Percentiles rank a stretch among this genome's conserved stretches.
phyloP scores from a whole-genome alignment of 2,113 vertebrate genomes.

The Mastomys natalensis region DNA sequence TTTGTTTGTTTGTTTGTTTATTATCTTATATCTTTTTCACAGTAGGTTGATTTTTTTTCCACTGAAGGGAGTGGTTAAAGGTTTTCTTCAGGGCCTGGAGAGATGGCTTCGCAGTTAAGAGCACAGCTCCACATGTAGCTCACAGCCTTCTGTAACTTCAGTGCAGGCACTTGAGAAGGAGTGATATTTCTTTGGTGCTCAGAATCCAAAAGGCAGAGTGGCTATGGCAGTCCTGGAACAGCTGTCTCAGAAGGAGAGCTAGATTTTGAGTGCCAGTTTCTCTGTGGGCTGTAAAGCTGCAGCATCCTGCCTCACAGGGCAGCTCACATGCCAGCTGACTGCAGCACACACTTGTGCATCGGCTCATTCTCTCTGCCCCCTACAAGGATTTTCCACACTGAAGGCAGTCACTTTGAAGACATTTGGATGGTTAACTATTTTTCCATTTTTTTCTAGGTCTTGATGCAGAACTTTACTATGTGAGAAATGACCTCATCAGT shows the following conservation, averaged over 20 bases:
- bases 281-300: not conserved
- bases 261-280: not conserved
- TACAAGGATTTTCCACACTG: not conserved
- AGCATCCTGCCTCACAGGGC: not conserved
- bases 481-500: constrained; percentile 96
- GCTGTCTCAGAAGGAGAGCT: not conserved
- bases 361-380: not conserved
- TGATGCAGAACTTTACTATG: constrained; percentile 97
- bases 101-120: not conserved
- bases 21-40: constrained; percentile 20
- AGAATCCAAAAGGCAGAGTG: not conserved
- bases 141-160: not conserved
- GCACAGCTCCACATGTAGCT: not conserved
- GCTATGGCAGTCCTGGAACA: not conserved
- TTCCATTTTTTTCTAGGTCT: constrained; percentile 87
- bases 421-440: constrained; percentile 61
- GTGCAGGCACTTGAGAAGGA: not conserved
- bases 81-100: not conserved
- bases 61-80: constrained; percentile 6
- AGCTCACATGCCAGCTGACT: not conserved
- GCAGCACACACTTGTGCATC: not conserved
- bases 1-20: not conserved
- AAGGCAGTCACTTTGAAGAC: constrained; percentile 33
- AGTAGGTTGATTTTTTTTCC: constrained; percentile 54
- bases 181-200: not conserved